Base-by-base conservation (phyloP, 37 sponge, comb jelly and placozoan genomes). In the Halichondria panicea region DNA sequence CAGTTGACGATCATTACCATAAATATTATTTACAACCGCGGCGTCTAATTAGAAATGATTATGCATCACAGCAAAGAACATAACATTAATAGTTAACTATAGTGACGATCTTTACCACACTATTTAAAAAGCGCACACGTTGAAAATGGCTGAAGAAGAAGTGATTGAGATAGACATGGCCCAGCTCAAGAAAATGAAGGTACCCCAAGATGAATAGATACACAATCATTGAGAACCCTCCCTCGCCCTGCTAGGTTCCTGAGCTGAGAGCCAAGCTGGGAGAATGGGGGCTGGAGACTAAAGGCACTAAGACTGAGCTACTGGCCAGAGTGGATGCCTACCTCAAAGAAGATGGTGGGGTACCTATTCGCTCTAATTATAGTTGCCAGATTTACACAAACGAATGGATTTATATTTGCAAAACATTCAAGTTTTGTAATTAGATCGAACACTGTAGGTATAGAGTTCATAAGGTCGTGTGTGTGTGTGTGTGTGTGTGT, bases 251-350 rank as follows among this genome's bases (percentile, higher is more conserved):
- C 27, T 32, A 90, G 89, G 93, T 93, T 2, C 60, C 68, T 32
- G 93, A 93, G 43, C 77, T 93, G 43, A 84, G 63, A 45, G 46
- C 65, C 18, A 75, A 82, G 45, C 55, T 88, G 24, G 76, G 63
- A 6, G 89, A 84, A 41, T 37, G 88, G 40, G 93, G 89, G 1
- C 68, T 93, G 21, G 55, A 75, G 3, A 78, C 78, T 41, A 88
- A 85, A 32, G 93, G 93, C 18, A 93, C 86, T 0, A 93, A 93
- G 41, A 69, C 81, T 4, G 89, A 93, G 43, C 74, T 93, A 22
- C 52, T 93, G 28, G 74, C 78, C 19, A 80, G 89, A 21, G 65
- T 93, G 40, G 89, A 88, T 55, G 83, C 81, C 27, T 85, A 81
- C 55, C 72, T 84, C 27, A 66, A 62, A 21, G 82, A 76, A 30